A percentile compares a stretch with the other conserved stretches of the same genome.
Conservation (phyloP, 1,140 invertebrate genomes). For the silkworm (Bombyx mori) region DNA sequence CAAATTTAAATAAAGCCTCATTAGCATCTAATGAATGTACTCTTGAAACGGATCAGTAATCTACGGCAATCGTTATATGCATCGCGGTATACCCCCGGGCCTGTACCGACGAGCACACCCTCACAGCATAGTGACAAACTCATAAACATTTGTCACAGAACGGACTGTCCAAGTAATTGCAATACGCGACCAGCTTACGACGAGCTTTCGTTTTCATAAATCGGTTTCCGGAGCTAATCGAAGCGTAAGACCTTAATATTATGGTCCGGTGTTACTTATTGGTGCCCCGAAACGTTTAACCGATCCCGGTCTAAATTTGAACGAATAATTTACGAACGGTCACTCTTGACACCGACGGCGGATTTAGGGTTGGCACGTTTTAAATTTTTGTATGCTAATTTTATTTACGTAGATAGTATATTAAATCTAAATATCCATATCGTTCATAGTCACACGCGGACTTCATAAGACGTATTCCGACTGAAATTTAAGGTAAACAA, state of each 20-base stretch:
- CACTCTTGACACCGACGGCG: conserved; percentile 39
- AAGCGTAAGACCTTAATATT: conserved; percentile 20
- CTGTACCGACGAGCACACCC: conserved; percentile 12
- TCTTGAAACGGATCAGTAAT: no score
- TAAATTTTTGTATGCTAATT: background rate
- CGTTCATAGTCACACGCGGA: background rate
- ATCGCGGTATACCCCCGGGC: conserved; percentile 12
- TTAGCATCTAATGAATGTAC: no score
- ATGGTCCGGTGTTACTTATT: conserved; percentile 58
- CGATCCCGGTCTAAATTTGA: conserved; percentile 65
- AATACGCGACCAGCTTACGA: conserved; percentile 29
- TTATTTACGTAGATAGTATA: background rate
- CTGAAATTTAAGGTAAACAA: background rate
- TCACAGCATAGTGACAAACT: conserved; percentile 56
- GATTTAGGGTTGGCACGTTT: conserved; percentile 34
- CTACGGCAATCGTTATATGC: no score
- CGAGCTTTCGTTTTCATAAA: conserved; percentile 26
- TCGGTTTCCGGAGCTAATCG: background rate
- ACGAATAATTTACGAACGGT: conserved; percentile 67
- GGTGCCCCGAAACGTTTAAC: conserved; percentile 62
- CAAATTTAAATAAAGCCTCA: no score
- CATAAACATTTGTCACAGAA: conserved; percentile 66
- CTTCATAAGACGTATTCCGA: background rate
- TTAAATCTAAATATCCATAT: background rate
- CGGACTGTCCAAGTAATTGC: conserved; percentile 49